Evolutionary conservation across 1,140 invertebrate genomes (phyloP).

Genomic region (Bathynomus jamesi): DNA sequence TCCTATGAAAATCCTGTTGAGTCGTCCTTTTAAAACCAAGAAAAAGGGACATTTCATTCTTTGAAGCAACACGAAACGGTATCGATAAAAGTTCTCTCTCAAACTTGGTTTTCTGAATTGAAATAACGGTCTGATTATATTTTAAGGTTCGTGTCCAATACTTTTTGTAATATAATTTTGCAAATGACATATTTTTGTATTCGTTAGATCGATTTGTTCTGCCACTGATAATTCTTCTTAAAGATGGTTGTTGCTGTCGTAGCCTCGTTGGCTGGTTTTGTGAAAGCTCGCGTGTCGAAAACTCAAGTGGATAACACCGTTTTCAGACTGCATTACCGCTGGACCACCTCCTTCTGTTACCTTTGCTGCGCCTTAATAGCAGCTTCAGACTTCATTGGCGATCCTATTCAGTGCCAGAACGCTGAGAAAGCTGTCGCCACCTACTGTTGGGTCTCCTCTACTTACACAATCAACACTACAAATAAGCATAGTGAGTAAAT

Average conservation of each 20-base stretch:
- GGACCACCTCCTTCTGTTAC: slow-evolving; percentile 68
- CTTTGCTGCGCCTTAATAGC: slow-evolving; percentile 61
- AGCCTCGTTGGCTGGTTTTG: slow-evolving; percentile 18
- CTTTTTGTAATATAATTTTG: too few species aligned
- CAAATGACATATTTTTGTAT: too few species aligned
- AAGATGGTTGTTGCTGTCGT: slow-evolving; percentile 22
- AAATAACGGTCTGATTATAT: too few species aligned
- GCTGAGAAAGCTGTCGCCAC: slow-evolving; percentile 74
- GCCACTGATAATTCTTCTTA: too few species aligned
- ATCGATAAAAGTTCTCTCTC: too few species aligned
- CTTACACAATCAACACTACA: slow-evolving; percentile 58
- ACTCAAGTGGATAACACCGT: slow-evolving; percentile 64
- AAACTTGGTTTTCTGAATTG: too few species aligned
- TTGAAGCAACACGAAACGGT: too few species aligned
- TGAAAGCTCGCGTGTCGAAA: slow-evolving; percentile 20
- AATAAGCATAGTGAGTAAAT: slow-evolving; percentile 10
- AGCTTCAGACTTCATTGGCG: slow-evolving; percentile 81
- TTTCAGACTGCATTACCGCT: slow-evolving; percentile 80
- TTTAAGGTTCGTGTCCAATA: too few species aligned
- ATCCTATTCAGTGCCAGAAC: slow-evolving; percentile 84
- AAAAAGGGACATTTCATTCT: too few species aligned
- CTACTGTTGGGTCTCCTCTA: slow-evolving; percentile 86
- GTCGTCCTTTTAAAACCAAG: too few species aligned
- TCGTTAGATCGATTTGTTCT: too few species aligned
- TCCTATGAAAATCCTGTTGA: too few species aligned